A percentile compares a stretch with the other conserved stretches of the same genome.
phyloP scores from a whole-genome alignment of 2,888 invertebrate genomes.

The Phengaris arion region DNA sequence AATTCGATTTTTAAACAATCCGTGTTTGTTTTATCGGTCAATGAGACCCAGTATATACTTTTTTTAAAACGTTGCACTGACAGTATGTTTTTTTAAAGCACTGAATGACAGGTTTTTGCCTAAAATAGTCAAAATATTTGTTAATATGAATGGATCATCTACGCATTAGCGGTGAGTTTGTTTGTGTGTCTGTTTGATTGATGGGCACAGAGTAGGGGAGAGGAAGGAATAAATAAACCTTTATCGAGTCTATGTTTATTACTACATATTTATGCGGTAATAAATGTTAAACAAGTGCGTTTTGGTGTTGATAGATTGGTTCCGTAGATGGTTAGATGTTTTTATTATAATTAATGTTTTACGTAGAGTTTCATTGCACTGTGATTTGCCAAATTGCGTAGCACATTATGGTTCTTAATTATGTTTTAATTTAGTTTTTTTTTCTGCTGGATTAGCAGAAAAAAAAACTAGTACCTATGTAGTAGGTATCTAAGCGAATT shows the following conservation, averaged over 20 bases:
- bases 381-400: background rate
- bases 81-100: conserved; percentile 9
- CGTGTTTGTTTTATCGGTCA: conserved; percentile 7
- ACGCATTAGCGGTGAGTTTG: conserved; percentile 28
- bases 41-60: conserved; percentile 27
- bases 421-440: no score
- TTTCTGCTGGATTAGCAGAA: no score
- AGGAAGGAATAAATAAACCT: conserved; percentile 32
- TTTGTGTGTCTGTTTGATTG: conserved; percentile 31
- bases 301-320: background rate
- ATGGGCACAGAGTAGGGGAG: conserved; percentile 25
- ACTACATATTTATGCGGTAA: conserved; percentile 24
- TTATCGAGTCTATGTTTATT: conserved; percentile 25
- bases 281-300: conserved; percentile 15
- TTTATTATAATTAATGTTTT: background rate
- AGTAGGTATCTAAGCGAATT: no score
- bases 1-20: conserved; percentile 4
- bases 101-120: conserved; percentile 19
- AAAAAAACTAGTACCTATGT: no score
- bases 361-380: background rate
- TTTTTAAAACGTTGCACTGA: conserved; percentile 21
- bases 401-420: background rate
- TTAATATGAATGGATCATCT: conserved; percentile 32
- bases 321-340: background rate
- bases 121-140: conserved; percentile 32